Evolutionary conservation across 2,888 invertebrate genomes (phyloP), one percentile per base, ranked within the genome.

Genomic region (Amblyjoppa fuscipennis): DNA sequence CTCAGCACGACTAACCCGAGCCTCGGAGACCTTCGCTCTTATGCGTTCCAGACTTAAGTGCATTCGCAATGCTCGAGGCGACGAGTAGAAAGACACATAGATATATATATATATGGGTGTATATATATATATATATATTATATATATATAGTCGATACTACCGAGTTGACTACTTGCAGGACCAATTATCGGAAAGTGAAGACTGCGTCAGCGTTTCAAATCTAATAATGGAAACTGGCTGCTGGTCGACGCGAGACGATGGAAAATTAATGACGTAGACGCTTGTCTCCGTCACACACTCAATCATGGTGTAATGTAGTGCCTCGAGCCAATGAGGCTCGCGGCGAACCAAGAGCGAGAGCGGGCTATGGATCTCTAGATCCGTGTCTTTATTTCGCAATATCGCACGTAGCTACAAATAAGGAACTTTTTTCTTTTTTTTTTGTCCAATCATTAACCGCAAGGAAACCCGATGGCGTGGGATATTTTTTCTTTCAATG

Each of bases 211-310:
- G 61, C 71, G 70, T 41, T 82, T n/a, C 41, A 76, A 70, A 25
- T 64, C 76, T 76, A 82, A 70, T 76, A 82, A 82, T 76, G 70
- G 76, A 82, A 82, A 76, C 61, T 82, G 70, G 70, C 76, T 82
- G 51, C 64, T 16, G 70, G 70, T 81, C 45, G 74, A 81, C 75
- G 59, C 66, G 69, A 61, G 70, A 53, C 53, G 76, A 70, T 71
- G 59, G 64, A 70, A 76, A 82, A 82, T 82, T 71, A 82, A 82
- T 76, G 64, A 51, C 76, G 31, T 45, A 49, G 49, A 16, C 41
- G 56, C 5, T 20, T 34, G 59, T 61, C 56, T 34, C 75, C 28
- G 61, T 75, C 66, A 11, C 38, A 51, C 51, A 64, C 64, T 66
- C 71, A 41, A 76, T 82, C 81, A 70, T 38, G 38, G 64, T 56